Percentiles rank a stretch among this genome's conserved stretches.
Evolutionary conservation across 2,888 invertebrate species (phyloP).

Genomic region (Erynnis tages): DNA sequence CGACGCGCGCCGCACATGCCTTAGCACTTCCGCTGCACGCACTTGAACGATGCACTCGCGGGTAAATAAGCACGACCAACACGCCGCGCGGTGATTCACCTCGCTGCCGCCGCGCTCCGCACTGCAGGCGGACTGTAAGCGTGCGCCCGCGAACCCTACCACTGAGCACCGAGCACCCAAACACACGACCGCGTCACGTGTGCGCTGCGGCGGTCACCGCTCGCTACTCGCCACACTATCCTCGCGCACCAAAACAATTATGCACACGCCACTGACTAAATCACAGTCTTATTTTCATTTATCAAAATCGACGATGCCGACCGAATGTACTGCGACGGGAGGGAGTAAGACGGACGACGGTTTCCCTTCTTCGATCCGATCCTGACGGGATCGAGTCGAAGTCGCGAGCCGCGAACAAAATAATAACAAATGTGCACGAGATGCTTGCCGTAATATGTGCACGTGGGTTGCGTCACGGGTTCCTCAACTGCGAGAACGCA

Average conservation of each 20-base stretch:
- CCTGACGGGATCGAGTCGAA: constrained; percentile 79
- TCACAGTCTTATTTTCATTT: constrained; percentile 56
- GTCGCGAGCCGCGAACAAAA: constrained; percentile 85
- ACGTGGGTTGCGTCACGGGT: constrained; percentile 79
- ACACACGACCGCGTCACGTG: constrained; percentile 74
- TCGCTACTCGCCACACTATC: constrained; percentile 55
- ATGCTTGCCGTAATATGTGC: constrained; percentile 73
- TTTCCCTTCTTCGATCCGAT: constrained; percentile 66
- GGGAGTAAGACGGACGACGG: constrained; percentile 64
- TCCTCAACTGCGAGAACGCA: constrained; percentile 38
- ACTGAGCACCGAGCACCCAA: constrained; percentile 63
- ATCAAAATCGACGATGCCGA: constrained; percentile 51
- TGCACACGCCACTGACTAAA: constrained; percentile 54
- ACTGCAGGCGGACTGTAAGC: constrained; percentile 68
- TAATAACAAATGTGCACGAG: constrained; percentile 87
- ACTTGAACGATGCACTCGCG: constrained; percentile 73
- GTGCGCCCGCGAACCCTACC: constrained; percentile 63
- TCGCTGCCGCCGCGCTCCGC: constrained; percentile 62
- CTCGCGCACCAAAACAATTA: constrained; percentile 59
- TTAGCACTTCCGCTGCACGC: constrained; percentile 76
- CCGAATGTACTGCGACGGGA: constrained; percentile 49
- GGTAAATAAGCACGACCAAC: constrained; percentile 76
- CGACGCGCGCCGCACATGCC: constrained; percentile 72
- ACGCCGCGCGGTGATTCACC: constrained; percentile 76
- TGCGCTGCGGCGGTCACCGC: constrained; percentile 54